A percentile compares a stretch with the other conserved stretches of the same genome.
phyloP scores from a whole-genome alignment of 37 sponge, comb jelly and placozoan genomes.

The Crambe crambe region DNA sequence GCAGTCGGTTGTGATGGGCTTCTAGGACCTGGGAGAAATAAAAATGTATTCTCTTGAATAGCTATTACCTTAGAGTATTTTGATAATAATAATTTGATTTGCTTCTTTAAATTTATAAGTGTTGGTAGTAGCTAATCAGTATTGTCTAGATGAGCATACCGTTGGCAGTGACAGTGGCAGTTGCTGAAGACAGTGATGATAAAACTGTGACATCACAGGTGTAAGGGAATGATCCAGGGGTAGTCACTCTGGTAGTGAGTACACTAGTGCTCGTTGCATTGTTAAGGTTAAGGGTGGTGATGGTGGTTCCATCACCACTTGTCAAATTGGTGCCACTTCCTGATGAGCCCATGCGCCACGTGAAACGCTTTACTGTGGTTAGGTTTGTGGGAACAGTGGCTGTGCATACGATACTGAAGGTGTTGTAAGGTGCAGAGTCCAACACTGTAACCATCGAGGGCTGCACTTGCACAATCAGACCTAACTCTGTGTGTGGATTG shows the following conservation, averaged over 20 bases:
- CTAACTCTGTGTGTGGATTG: background rate
- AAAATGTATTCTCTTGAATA: no score
- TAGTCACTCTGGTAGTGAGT: background rate
- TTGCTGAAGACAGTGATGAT: background rate
- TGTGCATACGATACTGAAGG: slow-evolving; percentile 19
- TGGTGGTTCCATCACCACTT: background rate
- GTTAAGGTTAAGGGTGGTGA: background rate
- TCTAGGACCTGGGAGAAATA: background rate
- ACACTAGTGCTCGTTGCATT: slow-evolving; percentile 23
- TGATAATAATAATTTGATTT: background rate
- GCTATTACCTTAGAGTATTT: no score
- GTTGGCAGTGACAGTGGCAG: background rate
- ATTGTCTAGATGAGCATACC: background rate
- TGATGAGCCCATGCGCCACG: background rate
- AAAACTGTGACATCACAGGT: slow-evolving; percentile 6
- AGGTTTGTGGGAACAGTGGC: slow-evolving; percentile 9
- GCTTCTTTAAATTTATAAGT: no score
- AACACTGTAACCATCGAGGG: slow-evolving; percentile 2
- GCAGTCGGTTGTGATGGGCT: background rate
- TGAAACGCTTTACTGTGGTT: background rate
- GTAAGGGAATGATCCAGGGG: slow-evolving; percentile 7
- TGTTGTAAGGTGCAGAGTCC: slow-evolving; percentile 11
- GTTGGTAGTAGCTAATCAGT: background rate
- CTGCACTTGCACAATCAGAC: background rate
- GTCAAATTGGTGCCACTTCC: background rate